Evolutionary conservation across 2,888 invertebrate genomes (phyloP), one percentile per base, ranked within the genome.

Genomic region (Ecliptopera silaceata): DNA sequence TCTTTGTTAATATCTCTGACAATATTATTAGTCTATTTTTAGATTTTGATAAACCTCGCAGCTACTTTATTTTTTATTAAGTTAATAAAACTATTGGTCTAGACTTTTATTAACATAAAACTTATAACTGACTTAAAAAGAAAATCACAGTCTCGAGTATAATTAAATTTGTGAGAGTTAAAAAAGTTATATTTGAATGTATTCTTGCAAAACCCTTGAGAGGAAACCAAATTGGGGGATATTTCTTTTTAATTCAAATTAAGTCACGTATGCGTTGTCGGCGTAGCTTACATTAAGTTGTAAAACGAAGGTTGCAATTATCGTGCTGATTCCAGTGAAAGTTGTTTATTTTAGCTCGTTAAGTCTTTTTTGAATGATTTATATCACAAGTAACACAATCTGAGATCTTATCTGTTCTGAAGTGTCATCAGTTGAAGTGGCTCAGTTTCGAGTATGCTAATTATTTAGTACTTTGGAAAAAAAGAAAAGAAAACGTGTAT

Each of bases 161-260:
- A 32, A n/a, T 12, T 32, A 12, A 5, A 6, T 26, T 2, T 26
- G n/a, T n/a, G 2, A 6, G 26, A 26, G 4, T 8, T 26, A 1
- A 3, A 8, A 26, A 26, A 26, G 26, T 10, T 2, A 36, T 36
- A 12, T 2, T 10, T 8, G 10, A 15, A 8, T 15, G 15, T 36
- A 8, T 4, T 31, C 11, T 36, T 32, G 0, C 15, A 3, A 8
- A 20, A 10, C 53, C 34, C 15, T 41, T 46, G 36, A 31, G 45
- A 58, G 38, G 22, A 36, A 41, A 36, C 53, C 34, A 36, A 42
- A 46, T 54, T 34, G 11, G 17, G 36, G 31, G 18, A 39, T 39
- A 53, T 36, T 54, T 49, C 34, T 58, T 49, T 44, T 80, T 82
- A 80, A 85, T 86, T 85, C 74, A 84, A 86, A 82, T 82, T 71